Evolutionary conservation across 2,888 invertebrate genomes (phyloP).

Genomic region (Acanthococcus lagerstroemiae): DNA sequence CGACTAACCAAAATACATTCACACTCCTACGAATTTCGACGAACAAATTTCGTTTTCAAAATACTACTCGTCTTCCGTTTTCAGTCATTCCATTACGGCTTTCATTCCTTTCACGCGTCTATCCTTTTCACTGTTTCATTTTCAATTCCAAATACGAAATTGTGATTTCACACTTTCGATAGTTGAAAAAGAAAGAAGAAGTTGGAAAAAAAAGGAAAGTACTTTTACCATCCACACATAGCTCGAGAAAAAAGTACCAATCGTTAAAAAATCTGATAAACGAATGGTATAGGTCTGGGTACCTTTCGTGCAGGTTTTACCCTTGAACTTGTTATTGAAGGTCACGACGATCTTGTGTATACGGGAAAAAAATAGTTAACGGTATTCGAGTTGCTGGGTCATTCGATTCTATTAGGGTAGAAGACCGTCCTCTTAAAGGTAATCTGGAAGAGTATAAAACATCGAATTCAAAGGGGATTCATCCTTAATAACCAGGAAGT

Average conservation of each 20-base stretch:
- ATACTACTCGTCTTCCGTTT: too few relatives aligned
- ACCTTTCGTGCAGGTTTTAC: conserved; percentile 13
- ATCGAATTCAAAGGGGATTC: conserved; percentile 5
- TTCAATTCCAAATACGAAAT: neutral
- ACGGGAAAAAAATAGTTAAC: conserved; percentile 15
- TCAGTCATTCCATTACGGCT: too few relatives aligned
- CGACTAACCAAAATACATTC: too few relatives aligned
- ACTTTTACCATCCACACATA: neutral
- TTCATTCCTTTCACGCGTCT: neutral
- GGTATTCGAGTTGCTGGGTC: conserved; percentile 27
- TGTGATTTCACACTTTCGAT: conserved; percentile 24
- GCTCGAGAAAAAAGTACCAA: neutral
- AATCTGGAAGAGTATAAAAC: conserved; percentile 14
- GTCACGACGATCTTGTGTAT: conserved; percentile 5
- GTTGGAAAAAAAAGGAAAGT: conserved; percentile 22
- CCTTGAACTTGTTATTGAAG: conserved; percentile 28
- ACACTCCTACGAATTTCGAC: too few relatives aligned
- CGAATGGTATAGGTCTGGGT: too few relatives aligned
- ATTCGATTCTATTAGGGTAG: conserved; percentile 27
- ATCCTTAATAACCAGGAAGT: conserved; percentile 27
- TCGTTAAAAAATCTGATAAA: conserved; percentile 6
- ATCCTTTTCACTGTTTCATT: neutral
- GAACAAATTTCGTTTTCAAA: too few relatives aligned
- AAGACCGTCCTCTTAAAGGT: conserved; percentile 28
- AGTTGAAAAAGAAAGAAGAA: conserved; percentile 8